Conservation (phyloP, 2,888 invertebrate genomes). For the Thysanoteuthis rhombus region DNA sequence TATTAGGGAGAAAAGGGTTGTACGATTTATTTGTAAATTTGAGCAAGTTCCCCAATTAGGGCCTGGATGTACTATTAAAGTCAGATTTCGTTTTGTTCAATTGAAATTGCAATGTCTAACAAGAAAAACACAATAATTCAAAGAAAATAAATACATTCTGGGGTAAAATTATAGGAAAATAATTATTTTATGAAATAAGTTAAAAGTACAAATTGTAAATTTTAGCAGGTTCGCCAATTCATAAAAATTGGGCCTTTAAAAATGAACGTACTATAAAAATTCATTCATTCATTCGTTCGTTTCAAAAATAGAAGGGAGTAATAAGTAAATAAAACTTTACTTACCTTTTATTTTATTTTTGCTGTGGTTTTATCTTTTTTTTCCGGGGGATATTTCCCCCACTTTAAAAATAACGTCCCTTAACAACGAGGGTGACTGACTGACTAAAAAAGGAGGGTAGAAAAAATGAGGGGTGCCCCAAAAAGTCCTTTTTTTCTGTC, state of each 20-base stretch:
- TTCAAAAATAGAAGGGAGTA: not conserved
- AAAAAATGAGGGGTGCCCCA: not conserved
- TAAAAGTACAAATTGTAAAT: not conserved
- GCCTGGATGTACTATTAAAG: no score
- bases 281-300: not conserved
- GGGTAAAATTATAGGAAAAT: no score
- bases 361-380: not conserved
- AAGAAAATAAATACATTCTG: no score
- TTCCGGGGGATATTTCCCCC: not conserved
- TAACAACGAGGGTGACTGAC: not conserved
- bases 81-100: no score
- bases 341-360: not conserved
- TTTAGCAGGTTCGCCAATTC: not conserved
- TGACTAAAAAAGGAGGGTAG: not conserved
- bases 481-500: not conserved
- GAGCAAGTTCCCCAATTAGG: no score
- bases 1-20: no score
- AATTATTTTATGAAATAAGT: no score
- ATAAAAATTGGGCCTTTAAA: not conserved
- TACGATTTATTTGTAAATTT: no score
- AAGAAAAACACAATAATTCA: no score
- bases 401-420: conserved; percentile 12
- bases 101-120: no score
- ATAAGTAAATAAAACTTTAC: not conserved
- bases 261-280: not conserved